These are phyloP conservation scores for Escarpia spicata DNA, from an alignment of 2,888 invertebrate genomes.

Conservation along the genomic window DNA sequence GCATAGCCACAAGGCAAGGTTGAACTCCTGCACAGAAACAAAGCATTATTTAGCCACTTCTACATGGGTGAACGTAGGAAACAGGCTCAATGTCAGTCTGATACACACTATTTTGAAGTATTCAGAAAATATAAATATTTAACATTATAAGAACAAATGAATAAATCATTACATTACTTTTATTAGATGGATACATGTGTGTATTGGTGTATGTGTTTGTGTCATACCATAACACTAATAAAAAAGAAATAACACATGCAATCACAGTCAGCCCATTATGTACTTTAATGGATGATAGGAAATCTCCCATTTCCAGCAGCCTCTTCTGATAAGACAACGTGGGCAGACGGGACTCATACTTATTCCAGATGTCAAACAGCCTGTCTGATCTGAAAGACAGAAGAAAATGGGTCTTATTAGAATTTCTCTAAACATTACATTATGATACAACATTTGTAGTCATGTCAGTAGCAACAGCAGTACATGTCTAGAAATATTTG, in stretches of 20 bases:
- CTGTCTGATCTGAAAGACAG: constrained; percentile 54
- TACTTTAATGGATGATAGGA: constrained; percentile 59
- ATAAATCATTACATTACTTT: background rate
- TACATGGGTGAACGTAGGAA: background rate
- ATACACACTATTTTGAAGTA: no score
- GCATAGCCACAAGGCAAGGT: constrained; percentile 62
- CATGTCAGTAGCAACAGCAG: background rate
- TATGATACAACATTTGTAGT: background rate
- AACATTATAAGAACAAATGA: background rate
- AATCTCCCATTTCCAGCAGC: constrained; percentile 62
- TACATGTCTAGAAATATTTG: no score
- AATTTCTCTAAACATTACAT: background rate
- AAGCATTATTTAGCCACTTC: background rate
- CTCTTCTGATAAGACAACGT: constrained; percentile 56
- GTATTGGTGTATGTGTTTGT: background rate
- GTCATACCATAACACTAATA: background rate
- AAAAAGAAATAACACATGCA: background rate
- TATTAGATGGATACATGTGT: background rate
- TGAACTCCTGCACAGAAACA: constrained; percentile 54
- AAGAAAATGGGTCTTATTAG: constrained; percentile 17
- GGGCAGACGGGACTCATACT: constrained; percentile 61
- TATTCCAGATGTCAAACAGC: constrained; percentile 64
- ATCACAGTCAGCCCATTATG: background rate
- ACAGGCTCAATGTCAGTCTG: background rate
- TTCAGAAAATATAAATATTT: background rate